Percentiles rank a stretch among this genome's conserved stretches.
These are phyloP conservation scores for Coracopsis vasa DNA, from an alignment of 2,113 vertebrate genomes.

Conservation along the genomic window DNA sequence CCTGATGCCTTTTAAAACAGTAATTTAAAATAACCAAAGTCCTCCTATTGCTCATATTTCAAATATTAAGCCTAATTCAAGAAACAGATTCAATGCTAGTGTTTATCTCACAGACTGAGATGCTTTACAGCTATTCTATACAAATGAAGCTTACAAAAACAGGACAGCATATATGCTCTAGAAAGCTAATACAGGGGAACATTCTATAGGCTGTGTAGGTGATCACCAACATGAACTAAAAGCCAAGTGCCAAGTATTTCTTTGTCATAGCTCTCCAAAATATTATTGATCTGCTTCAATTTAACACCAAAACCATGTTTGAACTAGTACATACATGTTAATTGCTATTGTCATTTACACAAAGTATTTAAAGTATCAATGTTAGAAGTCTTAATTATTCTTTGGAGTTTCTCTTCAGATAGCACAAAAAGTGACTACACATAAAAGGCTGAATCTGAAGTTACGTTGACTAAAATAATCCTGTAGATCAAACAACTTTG, in stretches of 20 bases:
- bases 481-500: not conserved
- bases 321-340: not conserved
- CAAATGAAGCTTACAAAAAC: not conserved
- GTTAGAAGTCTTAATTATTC: not conserved
- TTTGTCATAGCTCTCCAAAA: not conserved
- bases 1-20: not conserved
- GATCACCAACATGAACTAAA: not conserved
- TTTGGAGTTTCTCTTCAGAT: not conserved
- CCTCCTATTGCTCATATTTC: not conserved
- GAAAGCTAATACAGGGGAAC: not conserved
- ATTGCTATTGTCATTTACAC: not conserved
- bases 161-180: not conserved
- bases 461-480: not conserved
- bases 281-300: not conserved
- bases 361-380: not conserved
- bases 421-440: not conserved
- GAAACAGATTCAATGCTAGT: not conserved
- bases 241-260: slow-evolving; percentile 26
- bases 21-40: not conserved
- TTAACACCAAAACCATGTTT: not conserved
- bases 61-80: not conserved
- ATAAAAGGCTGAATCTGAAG: not conserved
- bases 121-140: not conserved
- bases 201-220: not conserved
- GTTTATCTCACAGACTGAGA: not conserved